Conservation (phyloP, 1,140 invertebrate species). For the Ptiloglossa arizonensis region DNA sequence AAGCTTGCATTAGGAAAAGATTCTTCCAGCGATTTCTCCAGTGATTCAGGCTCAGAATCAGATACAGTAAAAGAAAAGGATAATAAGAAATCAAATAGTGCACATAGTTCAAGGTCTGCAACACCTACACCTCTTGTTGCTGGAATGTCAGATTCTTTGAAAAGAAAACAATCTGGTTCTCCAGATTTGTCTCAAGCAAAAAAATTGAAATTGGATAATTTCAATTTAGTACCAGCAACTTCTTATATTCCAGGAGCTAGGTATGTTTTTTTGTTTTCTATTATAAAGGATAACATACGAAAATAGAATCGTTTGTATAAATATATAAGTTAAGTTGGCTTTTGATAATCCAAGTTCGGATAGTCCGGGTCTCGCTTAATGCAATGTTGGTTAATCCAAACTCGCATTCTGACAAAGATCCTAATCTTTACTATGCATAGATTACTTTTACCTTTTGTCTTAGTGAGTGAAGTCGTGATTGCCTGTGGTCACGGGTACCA, state of each 20-base stretch:
- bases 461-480: too few relatives aligned
- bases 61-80: slow-evolving; percentile 83
- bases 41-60: slow-evolving; percentile 88
- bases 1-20: slow-evolving; percentile 78
- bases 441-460: too few relatives aligned
- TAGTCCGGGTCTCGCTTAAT: too few relatives aligned
- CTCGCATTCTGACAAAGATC: too few relatives aligned
- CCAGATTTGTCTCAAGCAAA: slow-evolving; percentile 84
- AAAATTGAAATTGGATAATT: slow-evolving; percentile 84
- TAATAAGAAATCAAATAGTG: slow-evolving; percentile 78
- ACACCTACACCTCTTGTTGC: slow-evolving; percentile 82
- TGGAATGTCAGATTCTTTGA: slow-evolving; percentile 67
- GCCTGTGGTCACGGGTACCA: too few relatives aligned
- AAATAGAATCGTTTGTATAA: too few relatives aligned
- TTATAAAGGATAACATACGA: too few relatives aligned
- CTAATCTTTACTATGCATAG: too few relatives aligned
- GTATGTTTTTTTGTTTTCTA: slow-evolving; percentile 61
- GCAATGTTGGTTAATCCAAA: too few relatives aligned
- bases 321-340: too few relatives aligned
- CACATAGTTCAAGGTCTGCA: slow-evolving; percentile 85
- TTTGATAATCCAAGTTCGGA: too few relatives aligned
- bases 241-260: slow-evolving; percentile 80
- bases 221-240: slow-evolving; percentile 74
- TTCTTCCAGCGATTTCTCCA: slow-evolving; percentile 88
- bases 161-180: slow-evolving; percentile 81